Base-by-base conservation (phyloP, 2,888 invertebrate genomes). In the Nemoura dubitans region DNA sequence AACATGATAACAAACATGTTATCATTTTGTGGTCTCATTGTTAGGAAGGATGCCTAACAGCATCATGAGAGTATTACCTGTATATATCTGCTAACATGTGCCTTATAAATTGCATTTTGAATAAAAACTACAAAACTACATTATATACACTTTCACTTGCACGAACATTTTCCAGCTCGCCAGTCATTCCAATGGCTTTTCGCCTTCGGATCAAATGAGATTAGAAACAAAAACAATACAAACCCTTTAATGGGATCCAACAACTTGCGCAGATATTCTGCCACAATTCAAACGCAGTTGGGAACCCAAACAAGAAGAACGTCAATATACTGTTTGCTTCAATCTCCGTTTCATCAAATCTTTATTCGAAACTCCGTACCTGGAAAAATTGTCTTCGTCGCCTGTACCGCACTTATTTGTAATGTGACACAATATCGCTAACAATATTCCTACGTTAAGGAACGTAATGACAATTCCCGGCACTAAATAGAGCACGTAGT, bases 241-340 rank as follows among this genome's bases (percentile, higher is more conserved):
- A 78, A 78, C 7, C 78, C 78, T 28, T 78, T 6, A 78, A 78
- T 78, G 0, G 78, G 78, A 78, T 78, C 78, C 28, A 28, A 21
- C 6, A 78, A 21, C 7, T 78, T 78, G 0, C 6, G 28, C 0
- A 78, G 25, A 78, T 78, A 78, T 16, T 78, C 78, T 6, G 28
- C 78, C 28, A 78, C 28, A 78, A 27, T 78, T 78, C 78, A n/a
- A 78, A 78, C 7, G 78, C 78, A 10, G 78, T 78, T 5, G 78
- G 78, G 25, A 78, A 21, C 7, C 78, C 78, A 28, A 78, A 78
- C 28, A 78, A 28, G 28, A 78, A 78, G 14, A 78, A 78, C 27
- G 25, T 26, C 78, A 78, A 28, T 3, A 28, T 3, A 78, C 27
- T 2, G 78, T 78, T 26, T 26, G 26, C 28, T 25, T 78, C 14